These are phyloP conservation scores for Brevimyrus niger DNA, from an alignment of 2,113 vertebrate genomes.

Conservation along the genomic window DNA sequence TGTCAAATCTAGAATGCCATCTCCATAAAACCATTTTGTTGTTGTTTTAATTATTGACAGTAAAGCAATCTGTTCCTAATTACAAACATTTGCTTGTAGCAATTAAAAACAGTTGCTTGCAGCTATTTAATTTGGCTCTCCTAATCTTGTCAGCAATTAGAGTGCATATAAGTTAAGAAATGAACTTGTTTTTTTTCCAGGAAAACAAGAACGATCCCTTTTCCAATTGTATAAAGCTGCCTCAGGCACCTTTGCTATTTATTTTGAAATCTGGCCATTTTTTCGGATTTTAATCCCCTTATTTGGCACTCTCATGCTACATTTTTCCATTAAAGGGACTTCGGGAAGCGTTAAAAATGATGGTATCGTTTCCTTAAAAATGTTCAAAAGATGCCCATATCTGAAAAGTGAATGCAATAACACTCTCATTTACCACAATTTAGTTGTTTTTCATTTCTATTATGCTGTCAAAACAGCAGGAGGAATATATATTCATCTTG, in stretches of 20 bases:
- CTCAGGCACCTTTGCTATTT: slow-evolving; percentile 42
- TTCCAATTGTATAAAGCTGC: slow-evolving; percentile 60
- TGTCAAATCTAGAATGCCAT: slow-evolving; percentile 60
- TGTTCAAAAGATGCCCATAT: background rate
- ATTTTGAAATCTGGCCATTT: slow-evolving; percentile 43
- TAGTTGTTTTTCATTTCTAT: background rate
- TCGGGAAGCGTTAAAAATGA: background rate
- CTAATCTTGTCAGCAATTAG: slow-evolving; percentile 76
- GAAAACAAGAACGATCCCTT: slow-evolving; percentile 62
- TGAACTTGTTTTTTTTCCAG: slow-evolving; percentile 59
- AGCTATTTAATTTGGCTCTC: slow-evolving; percentile 70
- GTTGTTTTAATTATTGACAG: slow-evolving; percentile 75
- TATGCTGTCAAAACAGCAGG: background rate
- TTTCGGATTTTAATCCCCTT: slow-evolving; percentile 54
- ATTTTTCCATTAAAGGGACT: background rate
- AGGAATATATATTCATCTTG: background rate
- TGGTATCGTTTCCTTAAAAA: background rate
- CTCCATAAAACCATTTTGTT: slow-evolving; percentile 64
- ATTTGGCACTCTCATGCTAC: slow-evolving; percentile 45
- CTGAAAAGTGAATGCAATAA: background rate
- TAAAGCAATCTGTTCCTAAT: slow-evolving; percentile 78
- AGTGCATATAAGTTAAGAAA: slow-evolving; percentile 66
- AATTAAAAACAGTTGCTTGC: slow-evolving; percentile 74
- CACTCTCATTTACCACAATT: background rate
- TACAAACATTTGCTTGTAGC: slow-evolving; percentile 78